Conservation (phyloP, 2,888 invertebrate genomes). For the Lacanobia wlatinum region DNA sequence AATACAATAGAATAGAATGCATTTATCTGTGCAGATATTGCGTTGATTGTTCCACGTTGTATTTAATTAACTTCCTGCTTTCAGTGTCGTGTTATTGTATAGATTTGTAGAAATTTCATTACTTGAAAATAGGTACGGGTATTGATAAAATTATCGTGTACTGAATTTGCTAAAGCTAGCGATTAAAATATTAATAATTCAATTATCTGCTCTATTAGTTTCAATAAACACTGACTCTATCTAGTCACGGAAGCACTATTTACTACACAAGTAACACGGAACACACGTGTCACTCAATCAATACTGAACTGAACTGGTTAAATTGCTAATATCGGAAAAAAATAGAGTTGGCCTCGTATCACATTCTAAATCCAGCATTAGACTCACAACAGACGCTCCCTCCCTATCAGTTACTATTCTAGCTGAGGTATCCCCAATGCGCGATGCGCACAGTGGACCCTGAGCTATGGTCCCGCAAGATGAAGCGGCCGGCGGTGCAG, state of each 20-base stretch:
- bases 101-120: too few relatives aligned
- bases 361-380: neutral
- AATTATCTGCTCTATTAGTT: neutral
- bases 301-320: too few relatives aligned
- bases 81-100: too few relatives aligned
- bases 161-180: neutral
- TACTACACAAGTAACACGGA: neutral
- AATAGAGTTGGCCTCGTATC: neutral
- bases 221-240: neutral
- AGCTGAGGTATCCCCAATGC: neutral
- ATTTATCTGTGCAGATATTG: too few relatives aligned
- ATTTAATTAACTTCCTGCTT: too few relatives aligned
- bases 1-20: too few relatives aligned
- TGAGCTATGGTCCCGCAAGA: conserved; percentile 46
- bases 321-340: too few relatives aligned
- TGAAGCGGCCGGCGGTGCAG: conserved; percentile 16
- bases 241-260: conserved; percentile 30
- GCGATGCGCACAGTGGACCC: conserved; percentile 65
- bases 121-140: too few relatives aligned
- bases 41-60: too few relatives aligned
- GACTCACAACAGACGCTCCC: neutral
- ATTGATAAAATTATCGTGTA: too few relatives aligned
- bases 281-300: neutral
- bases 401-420: neutral
- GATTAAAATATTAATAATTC: conserved; percentile 34